phyloP scores from a whole-genome alignment of 2,113 vertebrate genomes.

The Vireo altiloquus region DNA sequence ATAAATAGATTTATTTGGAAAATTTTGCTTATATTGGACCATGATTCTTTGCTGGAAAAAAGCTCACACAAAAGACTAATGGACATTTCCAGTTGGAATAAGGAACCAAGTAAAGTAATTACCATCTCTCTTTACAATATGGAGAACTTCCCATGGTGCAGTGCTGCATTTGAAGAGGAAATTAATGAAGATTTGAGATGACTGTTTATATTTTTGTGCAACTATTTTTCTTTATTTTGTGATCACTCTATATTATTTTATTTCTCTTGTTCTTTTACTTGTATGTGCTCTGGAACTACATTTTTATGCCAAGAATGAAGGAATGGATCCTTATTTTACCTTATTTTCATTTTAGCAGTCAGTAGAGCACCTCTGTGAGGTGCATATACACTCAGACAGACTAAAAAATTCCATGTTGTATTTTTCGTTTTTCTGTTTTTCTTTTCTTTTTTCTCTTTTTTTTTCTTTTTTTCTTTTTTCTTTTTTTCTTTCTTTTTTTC shows the following conservation, averaged over 20 bases:
- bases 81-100: neutral
- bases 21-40: neutral
- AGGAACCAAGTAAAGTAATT: neutral
- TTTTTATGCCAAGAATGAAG: neutral
- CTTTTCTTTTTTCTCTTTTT: too few relatives aligned
- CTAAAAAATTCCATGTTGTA: neutral
- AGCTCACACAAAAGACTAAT: neutral
- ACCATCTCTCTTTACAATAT: neutral
- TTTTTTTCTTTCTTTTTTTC: rapidly evolving
- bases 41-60: neutral
- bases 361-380: neutral
- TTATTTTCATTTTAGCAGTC: neutral
- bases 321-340: neutral
- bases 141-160: neutral
- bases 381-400: neutral
- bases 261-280: neutral
- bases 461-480: too few relatives aligned
- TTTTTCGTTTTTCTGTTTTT: rapidly evolving
- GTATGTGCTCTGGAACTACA: neutral
- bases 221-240: neutral
- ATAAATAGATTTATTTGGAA: neutral
- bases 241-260: neutral
- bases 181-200: neutral
- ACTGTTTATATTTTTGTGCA: neutral
- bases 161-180: neutral